phyloP scores from a whole-genome alignment of 2,797 vertebrate species.

The Sardinella longiceps region DNA sequence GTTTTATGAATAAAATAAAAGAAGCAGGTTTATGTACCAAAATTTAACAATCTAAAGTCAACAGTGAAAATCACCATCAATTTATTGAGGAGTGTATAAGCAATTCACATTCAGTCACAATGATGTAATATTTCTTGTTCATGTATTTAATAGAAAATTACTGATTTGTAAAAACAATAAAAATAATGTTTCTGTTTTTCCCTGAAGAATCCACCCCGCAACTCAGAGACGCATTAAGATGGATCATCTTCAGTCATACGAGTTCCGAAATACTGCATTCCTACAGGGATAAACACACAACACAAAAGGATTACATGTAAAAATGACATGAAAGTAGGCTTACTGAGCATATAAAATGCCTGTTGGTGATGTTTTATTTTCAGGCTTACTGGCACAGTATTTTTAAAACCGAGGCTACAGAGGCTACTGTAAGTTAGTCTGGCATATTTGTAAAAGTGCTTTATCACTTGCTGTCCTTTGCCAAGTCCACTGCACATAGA shows the following conservation, averaged over 20 bases:
- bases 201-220: not conserved
- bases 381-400: not conserved
- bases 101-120: not conserved
- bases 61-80: not conserved
- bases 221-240: not conserved
- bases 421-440: not conserved
- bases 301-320: not conserved
- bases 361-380: not conserved
- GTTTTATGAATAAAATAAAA: not conserved
- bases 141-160: not conserved
- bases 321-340: not conserved
- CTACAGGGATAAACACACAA: slow-evolving; percentile 42
- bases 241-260: slow-evolving; percentile 44
- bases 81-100: not conserved
- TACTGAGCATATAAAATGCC: not conserved
- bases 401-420: not conserved
- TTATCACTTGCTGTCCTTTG: not conserved
- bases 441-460: not conserved
- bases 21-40: not conserved
- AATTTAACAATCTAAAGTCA: not conserved
- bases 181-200: not conserved
- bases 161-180: not conserved
- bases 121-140: not conserved
- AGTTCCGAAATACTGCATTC: slow-evolving; percentile 48
- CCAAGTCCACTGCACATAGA: not conserved